Evolutionary conservation across 2,797 vertebrate genomes (phyloP), one percentile per base, ranked within the genome.

Genomic region (Lepilemur ruficaudatus): DNA sequence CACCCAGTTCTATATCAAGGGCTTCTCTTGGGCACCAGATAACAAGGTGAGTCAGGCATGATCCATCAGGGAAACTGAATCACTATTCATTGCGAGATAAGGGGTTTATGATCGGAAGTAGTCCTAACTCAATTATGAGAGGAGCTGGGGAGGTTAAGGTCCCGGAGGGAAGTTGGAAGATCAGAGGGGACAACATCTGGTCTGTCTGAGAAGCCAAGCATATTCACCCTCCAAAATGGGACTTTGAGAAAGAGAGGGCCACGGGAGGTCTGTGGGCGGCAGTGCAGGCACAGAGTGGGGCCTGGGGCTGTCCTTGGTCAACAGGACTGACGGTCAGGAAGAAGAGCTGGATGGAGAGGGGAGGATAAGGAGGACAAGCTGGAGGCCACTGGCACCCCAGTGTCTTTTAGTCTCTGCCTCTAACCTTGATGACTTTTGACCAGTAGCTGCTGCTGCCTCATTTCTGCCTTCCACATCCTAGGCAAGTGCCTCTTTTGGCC

Each of bases 311-410:
- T 41, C 8, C 25, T 69, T n/a, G 38, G 63, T 89, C 65, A 86
- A 35, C 3, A 43, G 20, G n/a, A 57, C 57, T 28, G 69, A 25
- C 2, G 35, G 17, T 38, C 5, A 15, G 72, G 72, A 93, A 70
- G 70, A 67, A 65, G 46, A 65, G 35, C 17, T 43, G 63, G 23
- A 46, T 0, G 3, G 14, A 52, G 52, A 85, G 20, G 25, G 70
- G 18, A 72, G 50, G 61, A 69, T 30, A 79, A 41, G 7, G 2
- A 67, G 41, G 46, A 20, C 4, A 23, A 57, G 8, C 55, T 52
- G 63, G 30, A 79, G 70, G 17, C 15, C 0, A 13, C 23, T 41
- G 43, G 5, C 18, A 41, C 18, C 23, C 22, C 0, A 0, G 9
- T 48, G 6, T 65, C n/a, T 57, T 70, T 88, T 43, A 82, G n/a